Base-by-base conservation (phyloP, 2,888 invertebrate genomes). In the Cecidostiba fungosa region DNA sequence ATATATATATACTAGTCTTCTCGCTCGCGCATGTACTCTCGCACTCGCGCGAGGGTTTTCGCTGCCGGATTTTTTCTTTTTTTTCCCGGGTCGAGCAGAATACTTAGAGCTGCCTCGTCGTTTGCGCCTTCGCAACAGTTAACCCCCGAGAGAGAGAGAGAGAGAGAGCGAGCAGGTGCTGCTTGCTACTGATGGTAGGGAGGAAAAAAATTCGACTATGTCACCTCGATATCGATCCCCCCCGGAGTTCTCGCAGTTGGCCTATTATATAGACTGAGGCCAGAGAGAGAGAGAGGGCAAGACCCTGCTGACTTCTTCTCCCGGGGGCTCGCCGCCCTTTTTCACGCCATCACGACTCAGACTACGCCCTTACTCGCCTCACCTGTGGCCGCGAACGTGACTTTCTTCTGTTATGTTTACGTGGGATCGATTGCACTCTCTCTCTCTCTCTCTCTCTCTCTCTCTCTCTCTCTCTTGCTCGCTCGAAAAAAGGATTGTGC, bases 161-260 rank as follows among this genome's bases (percentile, higher is more conserved):
- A 59, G 76, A 79, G 50, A 29, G 29, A 73, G 54, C 62, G 62
- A 81, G 62, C 39, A 43, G 43, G 70, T 70, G 32, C 70, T 19
- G 32, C n/a, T 10, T 19, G 26, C 12, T 39, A n/a, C 39, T n/a
- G n/a, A n/a, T 50, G 23, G 54, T 54, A 23, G 54, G 66, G 72
- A 72, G 62, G n/a, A 43, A 43, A 70, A 43, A 82, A 85, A 77
- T 85, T 85, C 82, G 81, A 54, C 82, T 85, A n/a, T n/a, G 85
- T 85, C 82, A 85, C 59, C 82, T 76, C 70, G 66, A 78, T 85
- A 85, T 85, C 82, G 85, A 85, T 82, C 82, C 62, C 36, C 47
- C 29, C 47, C 66, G 12, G 1, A 19, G 32, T 14, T 36, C 74
- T 16, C 43, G 4, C 32, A n/a, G 19, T 36, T 77, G 29, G 8